Conservation (phyloP, 2,888 invertebrate species). For the Calliscelio sp. region DNA sequence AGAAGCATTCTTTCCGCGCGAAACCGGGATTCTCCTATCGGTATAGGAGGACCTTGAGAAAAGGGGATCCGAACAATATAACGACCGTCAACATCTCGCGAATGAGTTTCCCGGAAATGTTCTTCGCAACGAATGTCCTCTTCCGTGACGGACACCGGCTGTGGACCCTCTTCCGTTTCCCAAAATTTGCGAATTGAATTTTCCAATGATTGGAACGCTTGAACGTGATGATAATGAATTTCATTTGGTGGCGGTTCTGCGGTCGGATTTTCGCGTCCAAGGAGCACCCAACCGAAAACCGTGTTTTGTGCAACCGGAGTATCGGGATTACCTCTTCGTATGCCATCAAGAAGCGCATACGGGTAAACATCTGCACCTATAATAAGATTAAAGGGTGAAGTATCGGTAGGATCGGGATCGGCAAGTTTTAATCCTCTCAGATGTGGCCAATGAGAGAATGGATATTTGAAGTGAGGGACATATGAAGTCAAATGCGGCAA, state of each 20-base stretch:
- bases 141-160: background rate
- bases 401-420: constrained; percentile 16
- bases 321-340: background rate
- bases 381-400: background rate
- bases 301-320: background rate
- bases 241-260: background rate
- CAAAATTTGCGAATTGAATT: background rate
- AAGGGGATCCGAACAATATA: too few species aligned
- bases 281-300: background rate
- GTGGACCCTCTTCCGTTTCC: background rate
- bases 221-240: too few species aligned
- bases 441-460: constrained; percentile 29
- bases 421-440: constrained; percentile 37
- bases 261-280: background rate
- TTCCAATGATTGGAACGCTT: background rate
- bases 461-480: background rate
- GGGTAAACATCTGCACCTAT: background rate
- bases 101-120: background rate
- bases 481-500: background rate
- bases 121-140: background rate
- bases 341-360: background rate
- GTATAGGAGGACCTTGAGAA: too few species aligned
- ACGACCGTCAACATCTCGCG: background rate
- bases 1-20: too few species aligned
- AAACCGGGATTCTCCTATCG: too few species aligned